Conservation (phyloP, 2,888 invertebrate genomes). For the Sminthurinus aureus region DNA sequence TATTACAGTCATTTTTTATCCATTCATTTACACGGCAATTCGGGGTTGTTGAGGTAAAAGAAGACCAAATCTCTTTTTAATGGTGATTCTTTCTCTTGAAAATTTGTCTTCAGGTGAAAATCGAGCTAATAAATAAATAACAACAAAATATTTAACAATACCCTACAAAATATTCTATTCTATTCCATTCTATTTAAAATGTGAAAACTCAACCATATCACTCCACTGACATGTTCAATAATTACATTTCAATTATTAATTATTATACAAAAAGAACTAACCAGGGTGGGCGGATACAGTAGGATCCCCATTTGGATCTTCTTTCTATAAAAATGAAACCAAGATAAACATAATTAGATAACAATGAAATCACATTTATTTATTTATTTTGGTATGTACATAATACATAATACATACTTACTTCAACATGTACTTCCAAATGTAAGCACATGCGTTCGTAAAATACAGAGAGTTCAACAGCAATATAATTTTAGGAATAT, state of each 20-base stretch:
- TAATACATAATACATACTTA: background rate
- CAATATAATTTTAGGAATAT: too few species aligned
- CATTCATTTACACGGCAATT: constrained; percentile 67
- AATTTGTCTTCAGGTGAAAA: constrained; percentile 96
- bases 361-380: too few species aligned
- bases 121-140: constrained; percentile 84
- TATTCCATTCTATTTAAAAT: background rate
- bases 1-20: too few species aligned
- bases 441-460: too few species aligned
- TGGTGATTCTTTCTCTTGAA: constrained; percentile 84
- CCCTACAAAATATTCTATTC: background rate
- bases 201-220: too few species aligned
- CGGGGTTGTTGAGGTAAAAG: constrained; percentile 84
- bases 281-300: constrained; percentile 90
- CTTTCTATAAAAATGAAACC: constrained; percentile 72
- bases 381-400: too few species aligned
- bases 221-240: background rate
- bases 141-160: constrained; percentile 59
- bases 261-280: constrained; percentile 61
- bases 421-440: background rate
- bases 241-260: background rate
- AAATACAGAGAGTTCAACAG: too few species aligned
- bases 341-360: too few species aligned
- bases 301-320: constrained; percentile 78
- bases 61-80: constrained; percentile 89